Percentiles rank a stretch among this genome's conserved stretches.
These are phyloP conservation scores for Hyperopisus bebe DNA, from an alignment of 2,113 vertebrate species.

Conservation along the genomic window DNA sequence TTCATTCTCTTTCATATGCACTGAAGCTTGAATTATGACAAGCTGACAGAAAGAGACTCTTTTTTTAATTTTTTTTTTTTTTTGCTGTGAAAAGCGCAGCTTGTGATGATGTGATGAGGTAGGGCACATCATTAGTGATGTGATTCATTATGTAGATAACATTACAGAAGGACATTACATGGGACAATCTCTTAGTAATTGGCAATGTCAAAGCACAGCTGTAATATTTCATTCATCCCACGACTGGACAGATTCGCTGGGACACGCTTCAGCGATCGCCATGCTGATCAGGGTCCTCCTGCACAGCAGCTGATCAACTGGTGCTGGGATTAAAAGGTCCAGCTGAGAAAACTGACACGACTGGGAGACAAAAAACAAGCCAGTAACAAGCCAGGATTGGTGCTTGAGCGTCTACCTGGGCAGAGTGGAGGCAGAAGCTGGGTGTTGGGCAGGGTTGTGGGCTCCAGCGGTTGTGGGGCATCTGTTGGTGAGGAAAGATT, in stretches of 20 bases:
- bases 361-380: background rate
- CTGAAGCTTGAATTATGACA: background rate
- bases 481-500: background rate
- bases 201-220: constrained; percentile 27
- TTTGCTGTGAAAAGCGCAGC: constrained; percentile 9
- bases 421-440: background rate
- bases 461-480: background rate
- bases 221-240: constrained; percentile 28
- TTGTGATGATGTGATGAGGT: constrained; percentile 14
- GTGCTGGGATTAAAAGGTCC: background rate
- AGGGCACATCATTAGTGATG: constrained; percentile 22
- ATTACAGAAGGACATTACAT: constrained; percentile 25
- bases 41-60: background rate
- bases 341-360: background rate
- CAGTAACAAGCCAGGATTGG: background rate
- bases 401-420: background rate
- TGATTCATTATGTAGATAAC: constrained; percentile 41
- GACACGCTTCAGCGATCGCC: constrained; percentile 24
- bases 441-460: background rate
- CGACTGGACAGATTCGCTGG: background rate
- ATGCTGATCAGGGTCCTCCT: background rate
- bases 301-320: background rate
- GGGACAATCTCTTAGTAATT: constrained; percentile 37
- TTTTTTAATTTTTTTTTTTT: background rate
- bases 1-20: constrained; percentile 12